Conservation (phyloP, 2,113 vertebrate species). For the Indicator maculatus region DNA sequence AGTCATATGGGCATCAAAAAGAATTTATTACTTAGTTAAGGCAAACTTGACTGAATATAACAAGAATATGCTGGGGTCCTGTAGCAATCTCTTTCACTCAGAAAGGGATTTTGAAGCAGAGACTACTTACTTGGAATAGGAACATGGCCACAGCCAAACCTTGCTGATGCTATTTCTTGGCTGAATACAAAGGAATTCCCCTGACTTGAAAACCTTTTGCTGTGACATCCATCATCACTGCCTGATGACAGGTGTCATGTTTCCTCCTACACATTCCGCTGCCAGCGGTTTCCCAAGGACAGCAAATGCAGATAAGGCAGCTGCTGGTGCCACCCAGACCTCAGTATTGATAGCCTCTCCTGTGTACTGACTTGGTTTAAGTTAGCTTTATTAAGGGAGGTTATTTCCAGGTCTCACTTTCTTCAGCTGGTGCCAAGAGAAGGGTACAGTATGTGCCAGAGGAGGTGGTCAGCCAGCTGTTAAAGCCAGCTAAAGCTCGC, state of each 20-base stretch:
- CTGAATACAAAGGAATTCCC: not conserved
- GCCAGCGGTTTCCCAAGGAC: fast-evolving
- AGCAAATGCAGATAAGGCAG: not conserved
- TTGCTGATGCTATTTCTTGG: not conserved
- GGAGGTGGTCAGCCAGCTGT: not conserved
- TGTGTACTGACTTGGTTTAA: not conserved
- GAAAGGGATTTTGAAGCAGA: not conserved
- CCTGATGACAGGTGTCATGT: not conserved
- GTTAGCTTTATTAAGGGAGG: not conserved
- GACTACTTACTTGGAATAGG: not conserved
- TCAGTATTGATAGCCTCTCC: not conserved
- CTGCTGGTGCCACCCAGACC: not conserved
- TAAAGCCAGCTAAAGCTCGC: not conserved
- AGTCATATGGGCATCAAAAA: not conserved
- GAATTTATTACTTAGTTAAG: not conserved
- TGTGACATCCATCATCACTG: not conserved
- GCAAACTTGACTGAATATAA: not conserved
- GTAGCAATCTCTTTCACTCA: not conserved
- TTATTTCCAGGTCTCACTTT: not conserved
- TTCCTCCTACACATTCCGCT: not conserved
- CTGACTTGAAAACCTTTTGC: not conserved
- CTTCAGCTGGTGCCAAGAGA: not conserved
- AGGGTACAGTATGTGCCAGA: not conserved
- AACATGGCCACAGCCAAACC: not conserved
- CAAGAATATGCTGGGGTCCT: fast-evolving